A percentile compares a stretch with the other conserved stretches of the same genome.
Conservation (phyloP, 2,797 vertebrate genomes). For the Columba guinea region DNA sequence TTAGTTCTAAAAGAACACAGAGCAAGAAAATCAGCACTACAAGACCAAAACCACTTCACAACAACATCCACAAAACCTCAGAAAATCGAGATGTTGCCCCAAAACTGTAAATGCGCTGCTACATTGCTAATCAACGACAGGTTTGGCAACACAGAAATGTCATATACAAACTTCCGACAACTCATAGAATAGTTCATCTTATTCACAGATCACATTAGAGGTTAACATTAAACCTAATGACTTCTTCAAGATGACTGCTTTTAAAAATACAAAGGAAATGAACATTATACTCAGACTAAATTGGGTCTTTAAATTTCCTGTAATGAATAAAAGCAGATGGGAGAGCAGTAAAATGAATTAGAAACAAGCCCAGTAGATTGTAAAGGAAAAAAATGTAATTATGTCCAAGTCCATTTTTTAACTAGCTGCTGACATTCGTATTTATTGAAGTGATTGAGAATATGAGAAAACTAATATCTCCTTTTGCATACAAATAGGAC, state of each 20-base stretch:
- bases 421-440: background rate
- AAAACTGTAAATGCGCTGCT: background rate
- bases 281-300: background rate
- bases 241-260: background rate
- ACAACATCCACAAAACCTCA: background rate
- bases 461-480: background rate
- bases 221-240: background rate
- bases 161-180: background rate
- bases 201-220: background rate
- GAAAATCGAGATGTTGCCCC: background rate
- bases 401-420: background rate
- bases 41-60: background rate
- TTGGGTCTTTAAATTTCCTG: background rate
- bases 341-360: background rate
- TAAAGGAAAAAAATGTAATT: background rate
- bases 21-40: background rate
- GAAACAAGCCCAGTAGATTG: background rate
- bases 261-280: background rate
- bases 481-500: background rate
- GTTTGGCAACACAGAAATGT: background rate
- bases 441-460: background rate
- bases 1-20: background rate
- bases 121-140: background rate
- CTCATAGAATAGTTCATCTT: background rate
- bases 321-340: slow-evolving; percentile 1